Evolutionary conservation across 2,113 vertebrate genomes (phyloP).

Genomic region (Bubalus kerabau): DNA sequence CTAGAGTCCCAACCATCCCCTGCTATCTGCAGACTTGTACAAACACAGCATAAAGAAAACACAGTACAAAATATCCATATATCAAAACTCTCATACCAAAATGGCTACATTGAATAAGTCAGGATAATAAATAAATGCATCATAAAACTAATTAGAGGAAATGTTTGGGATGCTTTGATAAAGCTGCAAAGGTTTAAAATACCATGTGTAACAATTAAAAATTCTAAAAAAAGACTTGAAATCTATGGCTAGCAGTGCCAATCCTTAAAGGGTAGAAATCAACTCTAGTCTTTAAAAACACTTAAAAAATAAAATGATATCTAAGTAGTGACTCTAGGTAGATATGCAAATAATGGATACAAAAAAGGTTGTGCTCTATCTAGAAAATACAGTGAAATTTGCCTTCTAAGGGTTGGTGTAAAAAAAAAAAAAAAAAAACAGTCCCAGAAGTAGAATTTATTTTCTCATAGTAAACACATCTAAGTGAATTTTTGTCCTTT

Average conservation of each 20-base stretch:
- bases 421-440: neutral
- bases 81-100: neutral
- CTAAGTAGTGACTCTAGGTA: neutral
- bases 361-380: neutral
- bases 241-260: neutral
- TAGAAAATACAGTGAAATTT: neutral
- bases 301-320: neutral
- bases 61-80: neutral
- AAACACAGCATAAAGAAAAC: neutral
- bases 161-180: neutral
- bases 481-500: neutral
- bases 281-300: neutral
- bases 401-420: neutral
- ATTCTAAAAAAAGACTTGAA: neutral
- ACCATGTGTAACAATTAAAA: neutral
- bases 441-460: neutral
- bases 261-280: neutral
- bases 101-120: neutral
- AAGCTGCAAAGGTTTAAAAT: slow-evolving; percentile 4
- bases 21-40: neutral
- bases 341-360: neutral
- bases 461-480: neutral
- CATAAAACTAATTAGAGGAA: neutral
- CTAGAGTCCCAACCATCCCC: neutral
- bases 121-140: neutral